Evolutionary conservation across 1,140 invertebrate genomes (phyloP).

Genomic region (Dreissena polymorpha): DNA sequence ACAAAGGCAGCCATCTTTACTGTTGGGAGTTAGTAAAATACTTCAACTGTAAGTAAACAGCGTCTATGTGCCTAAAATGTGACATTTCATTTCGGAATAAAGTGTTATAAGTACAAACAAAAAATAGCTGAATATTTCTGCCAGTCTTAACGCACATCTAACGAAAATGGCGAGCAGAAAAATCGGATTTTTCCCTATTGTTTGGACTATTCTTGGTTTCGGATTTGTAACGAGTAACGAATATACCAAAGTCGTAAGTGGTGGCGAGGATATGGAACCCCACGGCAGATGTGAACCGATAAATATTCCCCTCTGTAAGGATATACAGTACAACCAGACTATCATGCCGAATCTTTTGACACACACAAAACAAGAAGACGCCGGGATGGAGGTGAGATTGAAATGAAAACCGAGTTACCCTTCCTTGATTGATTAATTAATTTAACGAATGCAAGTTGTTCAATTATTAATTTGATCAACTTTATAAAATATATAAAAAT

Average conservation of each 20-base stretch:
- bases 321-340: constrained; percentile 79
- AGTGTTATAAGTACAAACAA: background rate
- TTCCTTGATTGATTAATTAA: constrained; percentile 5
- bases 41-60: background rate
- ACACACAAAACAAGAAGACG: constrained; percentile 97
- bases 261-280: constrained; percentile 98
- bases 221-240: constrained; percentile 32
- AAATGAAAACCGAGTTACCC: background rate
- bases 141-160: background rate
- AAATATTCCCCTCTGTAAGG: constrained; percentile 79
- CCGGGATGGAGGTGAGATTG: constrained; percentile 86
- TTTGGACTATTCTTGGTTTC: background rate
- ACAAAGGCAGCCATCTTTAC: constrained; percentile 58
- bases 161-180: constrained; percentile 32
- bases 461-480: background rate
- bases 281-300: constrained; percentile 81
- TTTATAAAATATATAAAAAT: background rate
- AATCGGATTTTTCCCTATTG: background rate
- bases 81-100: background rate
- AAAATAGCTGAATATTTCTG: constrained; percentile 6
- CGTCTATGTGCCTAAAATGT: background rate
- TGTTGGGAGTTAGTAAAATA: constrained; percentile 22
- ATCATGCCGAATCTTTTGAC: constrained; percentile 84
- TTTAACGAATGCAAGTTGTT: background rate
- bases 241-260: constrained; percentile 90